These are phyloP conservation scores for Bombus cullumanus DNA, from an alignment of 1,140 invertebrate species.

Conservation along the genomic window DNA sequence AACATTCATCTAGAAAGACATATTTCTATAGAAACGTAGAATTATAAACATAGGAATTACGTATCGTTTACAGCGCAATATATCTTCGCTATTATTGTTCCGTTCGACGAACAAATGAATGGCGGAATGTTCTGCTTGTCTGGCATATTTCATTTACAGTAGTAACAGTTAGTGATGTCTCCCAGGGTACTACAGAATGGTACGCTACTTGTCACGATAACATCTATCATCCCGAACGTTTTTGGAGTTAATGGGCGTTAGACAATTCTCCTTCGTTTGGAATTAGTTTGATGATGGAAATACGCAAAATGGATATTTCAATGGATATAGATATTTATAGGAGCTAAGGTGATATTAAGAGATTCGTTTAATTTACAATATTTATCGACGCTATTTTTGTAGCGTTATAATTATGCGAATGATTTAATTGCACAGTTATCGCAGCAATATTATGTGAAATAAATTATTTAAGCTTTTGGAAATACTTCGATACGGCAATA, in stretches of 20 bases:
- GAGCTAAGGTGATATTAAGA: too few species aligned
- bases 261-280: not conserved
- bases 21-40: too few species aligned
- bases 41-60: not conserved
- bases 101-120: constrained; percentile 11
- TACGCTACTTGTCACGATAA: constrained; percentile 9
- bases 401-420: not conserved
- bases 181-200: not conserved
- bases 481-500: not conserved
- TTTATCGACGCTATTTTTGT: not conserved
- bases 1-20: too few species aligned
- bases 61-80: not conserved
- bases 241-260: not conserved
- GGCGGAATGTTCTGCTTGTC: constrained; percentile 1
- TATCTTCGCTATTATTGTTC: constrained; percentile 13
- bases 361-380: not conserved
- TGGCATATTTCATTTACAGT: constrained; percentile 22
- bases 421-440: too few species aligned
- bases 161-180: constrained; percentile 28
- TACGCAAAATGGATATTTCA: too few species aligned
- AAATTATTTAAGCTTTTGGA: not conserved
- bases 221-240: not conserved
- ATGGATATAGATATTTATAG: too few species aligned
- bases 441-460: not conserved
- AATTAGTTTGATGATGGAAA: not conserved